phyloP scores from a whole-genome alignment of 2,113 vertebrate species.

The Spea multiplicata region DNA sequence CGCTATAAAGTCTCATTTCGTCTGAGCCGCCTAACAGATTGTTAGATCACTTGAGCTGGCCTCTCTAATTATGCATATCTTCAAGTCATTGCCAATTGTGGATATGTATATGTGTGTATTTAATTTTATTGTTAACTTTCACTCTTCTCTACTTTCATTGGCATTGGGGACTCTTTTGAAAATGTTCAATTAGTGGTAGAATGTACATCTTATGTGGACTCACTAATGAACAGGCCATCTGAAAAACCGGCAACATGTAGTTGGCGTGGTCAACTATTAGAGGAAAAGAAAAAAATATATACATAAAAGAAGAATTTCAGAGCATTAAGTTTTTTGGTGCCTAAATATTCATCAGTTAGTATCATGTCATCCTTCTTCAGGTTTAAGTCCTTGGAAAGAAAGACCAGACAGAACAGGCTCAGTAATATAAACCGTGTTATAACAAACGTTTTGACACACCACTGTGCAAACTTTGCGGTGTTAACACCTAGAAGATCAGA shows the following conservation, averaged over 20 bases:
- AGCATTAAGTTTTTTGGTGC: too few species aligned
- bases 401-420: not conserved
- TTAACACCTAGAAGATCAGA: not conserved
- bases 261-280: not conserved
- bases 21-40: too few species aligned
- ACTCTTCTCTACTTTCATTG: too few species aligned
- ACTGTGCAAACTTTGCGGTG: not conserved
- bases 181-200: not conserved
- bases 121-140: not conserved
- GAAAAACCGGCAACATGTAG: conserved; percentile 22
- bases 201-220: conserved; percentile 1
- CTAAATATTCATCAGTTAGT: too few species aligned
- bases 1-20: too few species aligned
- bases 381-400: conserved; percentile 43
- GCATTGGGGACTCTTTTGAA: not conserved
- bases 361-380: too few species aligned
- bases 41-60: too few species aligned
- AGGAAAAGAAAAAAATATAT: not conserved
- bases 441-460: conserved; percentile 15
- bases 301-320: not conserved
- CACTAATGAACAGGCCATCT: conserved; percentile 17
- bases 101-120: too few species aligned
- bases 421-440: not conserved
- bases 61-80: too few species aligned
- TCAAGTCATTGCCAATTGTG: too few species aligned